Conservation (phyloP, 2,113 vertebrate genomes). For the Anarhynchus alexandrinus region DNA sequence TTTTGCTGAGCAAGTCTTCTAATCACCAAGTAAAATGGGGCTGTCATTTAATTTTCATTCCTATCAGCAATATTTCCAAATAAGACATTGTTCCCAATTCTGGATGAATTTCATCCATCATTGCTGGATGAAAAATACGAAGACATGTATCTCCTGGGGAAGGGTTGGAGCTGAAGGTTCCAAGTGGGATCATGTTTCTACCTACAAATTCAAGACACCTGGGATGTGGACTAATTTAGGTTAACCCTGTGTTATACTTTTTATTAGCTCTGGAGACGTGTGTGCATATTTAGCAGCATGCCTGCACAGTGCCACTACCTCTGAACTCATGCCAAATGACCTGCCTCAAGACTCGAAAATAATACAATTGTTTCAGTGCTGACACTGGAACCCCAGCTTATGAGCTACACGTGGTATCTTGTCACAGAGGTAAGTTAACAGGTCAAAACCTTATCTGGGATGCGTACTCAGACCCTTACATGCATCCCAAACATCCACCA, state of each 20-base stretch:
- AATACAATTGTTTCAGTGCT: neutral
- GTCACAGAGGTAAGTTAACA: neutral
- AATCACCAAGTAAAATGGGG: neutral
- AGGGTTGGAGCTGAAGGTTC: neutral
- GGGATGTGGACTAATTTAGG: neutral
- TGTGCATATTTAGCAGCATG: neutral
- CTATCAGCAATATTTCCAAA: neutral
- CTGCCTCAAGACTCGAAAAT: fast-evolving
- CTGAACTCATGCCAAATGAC: neutral
- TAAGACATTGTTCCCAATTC: neutral
- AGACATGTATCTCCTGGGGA: neutral
- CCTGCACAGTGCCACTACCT: neutral
- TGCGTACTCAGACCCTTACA: neutral
- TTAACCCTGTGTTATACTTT: neutral
- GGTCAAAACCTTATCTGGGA: neutral
- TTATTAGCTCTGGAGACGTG: neutral
- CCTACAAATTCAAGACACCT: neutral
- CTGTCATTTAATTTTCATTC: neutral
- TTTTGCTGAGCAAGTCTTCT: neutral
- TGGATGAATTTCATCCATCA: too few species aligned
- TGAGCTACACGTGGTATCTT: fast-evolving
- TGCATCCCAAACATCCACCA: neutral
- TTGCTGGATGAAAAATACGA: neutral
- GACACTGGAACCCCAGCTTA: neutral
- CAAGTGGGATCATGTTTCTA: neutral